phyloP scores from a whole-genome alignment of 2,113 vertebrate species.

The Falco punctatus region DNA sequence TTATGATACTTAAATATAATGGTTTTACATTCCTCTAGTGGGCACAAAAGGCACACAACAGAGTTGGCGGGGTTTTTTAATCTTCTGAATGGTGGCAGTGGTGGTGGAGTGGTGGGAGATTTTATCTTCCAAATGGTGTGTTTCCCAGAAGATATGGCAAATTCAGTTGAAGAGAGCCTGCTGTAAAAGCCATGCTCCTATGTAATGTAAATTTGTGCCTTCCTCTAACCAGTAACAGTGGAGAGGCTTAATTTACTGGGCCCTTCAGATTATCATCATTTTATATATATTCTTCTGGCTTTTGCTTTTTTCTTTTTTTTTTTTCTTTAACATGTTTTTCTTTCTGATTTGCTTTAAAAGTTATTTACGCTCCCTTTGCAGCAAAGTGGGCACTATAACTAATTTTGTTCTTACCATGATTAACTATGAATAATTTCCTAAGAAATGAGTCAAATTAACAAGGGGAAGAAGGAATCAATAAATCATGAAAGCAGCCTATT shows the following conservation, averaged over 20 bases:
- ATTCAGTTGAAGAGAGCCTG: conserved; percentile 61
- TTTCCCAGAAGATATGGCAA: conserved; percentile 71
- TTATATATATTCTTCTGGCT: conserved; percentile 62
- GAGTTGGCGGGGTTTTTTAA: conserved; percentile 69
- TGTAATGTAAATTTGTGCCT: conserved; percentile 67
- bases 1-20: conserved; percentile 85
- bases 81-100: conserved; percentile 67
- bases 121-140: conserved; percentile 71
- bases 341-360: conserved; percentile 67
- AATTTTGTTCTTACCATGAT: conserved; percentile 80
- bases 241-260: conserved; percentile 72
- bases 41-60: conserved; percentile 74
- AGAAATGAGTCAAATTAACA: conserved; percentile 82
- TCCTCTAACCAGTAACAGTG: conserved; percentile 50
- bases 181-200: conserved; percentile 40
- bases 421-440: conserved; percentile 82
- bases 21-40: conserved; percentile 83
- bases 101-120: conserved; percentile 65
- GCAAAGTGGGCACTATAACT: conserved; percentile 76
- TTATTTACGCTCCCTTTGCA: conserved; percentile 79
- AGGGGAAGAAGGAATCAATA: conserved; percentile 78
- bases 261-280: conserved; percentile 18
- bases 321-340: conserved; percentile 27
- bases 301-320: background rate
- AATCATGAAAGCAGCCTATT: conserved; percentile 76